Conservation (phyloP, 2,113 vertebrate genomes). For the Ammodytes dubius region DNA sequence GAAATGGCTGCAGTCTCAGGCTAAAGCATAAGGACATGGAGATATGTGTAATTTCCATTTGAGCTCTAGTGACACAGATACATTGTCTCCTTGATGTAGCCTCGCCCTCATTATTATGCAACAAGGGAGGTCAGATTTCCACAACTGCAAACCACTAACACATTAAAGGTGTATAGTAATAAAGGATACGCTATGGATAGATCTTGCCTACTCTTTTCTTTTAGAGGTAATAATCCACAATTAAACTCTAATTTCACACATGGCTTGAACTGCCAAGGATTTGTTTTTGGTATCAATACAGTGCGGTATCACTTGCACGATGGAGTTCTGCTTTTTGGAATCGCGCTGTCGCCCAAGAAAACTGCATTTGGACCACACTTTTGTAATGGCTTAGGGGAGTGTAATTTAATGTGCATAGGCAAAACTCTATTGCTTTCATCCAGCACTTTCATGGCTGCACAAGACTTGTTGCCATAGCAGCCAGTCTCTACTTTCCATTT, state of each 20-base stretch:
- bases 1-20: conserved; percentile 39
- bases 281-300: conserved; percentile 33
- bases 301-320: conserved; percentile 5
- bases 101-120: conserved; percentile 59
- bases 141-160: conserved; percentile 61
- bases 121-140: conserved; percentile 47
- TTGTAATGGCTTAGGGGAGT: background rate
- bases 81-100: conserved; percentile 41
- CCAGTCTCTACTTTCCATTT: conserved; percentile 47
- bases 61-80: conserved; percentile 58
- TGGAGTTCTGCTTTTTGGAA: background rate
- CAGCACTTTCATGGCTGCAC: background rate
- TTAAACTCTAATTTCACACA: conserved; percentile 61
- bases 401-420: conserved; percentile 7
- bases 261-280: conserved; percentile 22
- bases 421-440: conserved; percentile 32
- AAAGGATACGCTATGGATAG: conserved; percentile 41
- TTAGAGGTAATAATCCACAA: conserved; percentile 42
- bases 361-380: background rate
- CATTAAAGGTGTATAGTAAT: conserved; percentile 56
- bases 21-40: conserved; percentile 10
- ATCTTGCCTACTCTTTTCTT: conserved; percentile 26
- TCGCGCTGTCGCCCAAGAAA: background rate
- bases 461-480: conserved; percentile 67
- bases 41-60: conserved; percentile 52